Conservation (phyloP, 2,888 invertebrate genomes). For the Cataglyphis cursor region DNA sequence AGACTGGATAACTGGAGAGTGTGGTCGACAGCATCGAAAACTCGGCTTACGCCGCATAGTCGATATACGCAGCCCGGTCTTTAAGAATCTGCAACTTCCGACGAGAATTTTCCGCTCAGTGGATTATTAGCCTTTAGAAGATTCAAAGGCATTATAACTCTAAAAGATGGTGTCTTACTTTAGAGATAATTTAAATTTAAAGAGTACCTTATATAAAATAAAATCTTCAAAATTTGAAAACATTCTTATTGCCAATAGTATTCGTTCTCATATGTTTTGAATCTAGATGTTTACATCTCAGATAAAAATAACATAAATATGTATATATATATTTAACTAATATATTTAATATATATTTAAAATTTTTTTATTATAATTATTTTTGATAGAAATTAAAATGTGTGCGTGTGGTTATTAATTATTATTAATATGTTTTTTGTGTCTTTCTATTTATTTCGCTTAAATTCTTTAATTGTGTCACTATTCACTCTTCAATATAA, state of each 20-base stretch:
- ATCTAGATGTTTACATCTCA: neutral
- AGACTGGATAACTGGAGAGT: conserved; percentile 65
- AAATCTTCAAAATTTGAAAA: conserved; percentile 4
- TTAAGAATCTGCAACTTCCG: conserved; percentile 72
- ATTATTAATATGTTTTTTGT: neutral
- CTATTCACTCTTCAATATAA: neutral
- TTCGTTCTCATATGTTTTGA: neutral
- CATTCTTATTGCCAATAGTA: neutral
- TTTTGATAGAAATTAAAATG: neutral
- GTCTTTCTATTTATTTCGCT: neutral
- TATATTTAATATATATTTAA: neutral
- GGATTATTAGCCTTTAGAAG: conserved; percentile 23
- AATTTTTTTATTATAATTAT: neutral
- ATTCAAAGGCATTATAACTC: conserved; percentile 22
- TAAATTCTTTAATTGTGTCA: neutral
- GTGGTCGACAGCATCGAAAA: conserved; percentile 62
- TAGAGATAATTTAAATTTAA: conserved; percentile 34
- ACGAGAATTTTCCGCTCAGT: conserved; percentile 54
- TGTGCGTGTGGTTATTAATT: neutral
- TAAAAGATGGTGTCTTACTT: conserved; percentile 9
- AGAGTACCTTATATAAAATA: neutral
- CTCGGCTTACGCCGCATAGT: conserved; percentile 63
- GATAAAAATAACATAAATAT: neutral
- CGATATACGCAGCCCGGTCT: conserved; percentile 59
- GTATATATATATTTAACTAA: neutral